These are phyloP conservation scores for Plagodis dolabraria DNA, from an alignment of 2,888 invertebrate genomes.

Conservation along the genomic window DNA sequence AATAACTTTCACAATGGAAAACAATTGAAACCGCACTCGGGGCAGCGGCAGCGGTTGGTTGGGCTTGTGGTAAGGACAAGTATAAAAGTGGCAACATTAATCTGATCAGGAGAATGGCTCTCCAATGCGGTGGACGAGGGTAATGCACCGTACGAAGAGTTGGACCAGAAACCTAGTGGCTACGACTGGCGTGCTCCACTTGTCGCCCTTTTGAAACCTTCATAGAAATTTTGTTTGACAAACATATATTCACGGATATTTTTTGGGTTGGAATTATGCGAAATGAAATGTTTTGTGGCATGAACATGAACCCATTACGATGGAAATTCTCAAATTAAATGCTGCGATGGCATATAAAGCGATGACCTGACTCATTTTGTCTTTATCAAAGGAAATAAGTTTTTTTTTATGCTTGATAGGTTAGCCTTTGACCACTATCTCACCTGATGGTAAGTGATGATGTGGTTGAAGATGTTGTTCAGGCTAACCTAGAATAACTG, in stretches of 20 bases:
- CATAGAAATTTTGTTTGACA: not conserved
- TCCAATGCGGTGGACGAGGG: conserved; percentile 77
- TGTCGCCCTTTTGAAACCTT: conserved; percentile 19
- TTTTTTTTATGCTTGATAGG: too few species aligned
- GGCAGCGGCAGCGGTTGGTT: conserved; percentile 35
- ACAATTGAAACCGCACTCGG: conserved; percentile 46
- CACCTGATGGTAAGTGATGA: too few species aligned
- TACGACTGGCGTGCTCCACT: conserved; percentile 51
- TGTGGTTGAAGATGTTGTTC: too few species aligned
- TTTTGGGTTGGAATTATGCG: not conserved
- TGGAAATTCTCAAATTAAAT: too few species aligned
- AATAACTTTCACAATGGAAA: conserved; percentile 25
- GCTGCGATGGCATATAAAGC: too few species aligned
- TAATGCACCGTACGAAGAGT: conserved; percentile 78
- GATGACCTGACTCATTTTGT: too few species aligned
- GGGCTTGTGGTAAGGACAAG: conserved; percentile 72
- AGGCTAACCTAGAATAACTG: too few species aligned
- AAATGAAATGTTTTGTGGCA: too few species aligned
- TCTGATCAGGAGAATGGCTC: conserved; percentile 80
- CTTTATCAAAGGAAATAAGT: too few species aligned
- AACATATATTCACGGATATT: not conserved
- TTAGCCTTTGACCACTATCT: too few species aligned
- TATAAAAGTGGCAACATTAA: conserved; percentile 82
- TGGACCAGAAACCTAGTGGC: conserved; percentile 71
- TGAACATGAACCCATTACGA: too few species aligned